Base-by-base conservation (phyloP, 1,140 invertebrate species). In the Oryzaephilus surinamensis region DNA sequence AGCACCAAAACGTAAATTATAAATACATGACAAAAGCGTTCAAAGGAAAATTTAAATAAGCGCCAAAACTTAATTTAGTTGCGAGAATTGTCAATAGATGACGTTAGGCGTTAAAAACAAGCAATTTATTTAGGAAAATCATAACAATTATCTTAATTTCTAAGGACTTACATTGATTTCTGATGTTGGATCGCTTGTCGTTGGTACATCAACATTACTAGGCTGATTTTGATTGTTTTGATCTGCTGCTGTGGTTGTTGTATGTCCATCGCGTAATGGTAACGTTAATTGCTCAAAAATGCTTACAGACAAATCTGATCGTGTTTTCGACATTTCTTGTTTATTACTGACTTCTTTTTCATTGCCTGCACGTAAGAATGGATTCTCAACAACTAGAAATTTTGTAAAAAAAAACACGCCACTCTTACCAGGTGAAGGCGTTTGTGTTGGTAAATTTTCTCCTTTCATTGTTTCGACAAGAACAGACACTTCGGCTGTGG, bases 241-340 rank as follows among this genome's bases (percentile, higher is more conserved):
- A n/a, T n/a, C 37, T 18, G 61, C 57, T 14, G 54, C 51, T 44
- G 57, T 52, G 2, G 38, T 41, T 21, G 40, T 31, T n/a, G 45
- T 38, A 24, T 49, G 49, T 41, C 69, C 73, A 50, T 73, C 71
- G 48, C 72, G 64, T 23, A 81, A 49, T 0, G 77, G 77, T 43
- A 74, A 70, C 13, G 77, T 72, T 24, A 81, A 52, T 45, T 79
- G 76, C 50, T 80, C 77, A 10, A 79, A 59, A 44, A 81, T 79
- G 21, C 67, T 69, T 3, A 66, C 66, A 0, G 76, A 78, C 12
- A 81, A 58, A 61, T 81, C 77, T 6, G 63, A 71, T 14, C 76
- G 61, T 29, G 66, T 65, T 51, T 76, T 76, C 3, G 67, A 67
- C 44, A 65, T 69, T 39, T 71, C 71, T 44, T 72, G 59, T 52